Conservation (phyloP, 2,888 invertebrate species). For the Drosophila multiciliata region DNA sequence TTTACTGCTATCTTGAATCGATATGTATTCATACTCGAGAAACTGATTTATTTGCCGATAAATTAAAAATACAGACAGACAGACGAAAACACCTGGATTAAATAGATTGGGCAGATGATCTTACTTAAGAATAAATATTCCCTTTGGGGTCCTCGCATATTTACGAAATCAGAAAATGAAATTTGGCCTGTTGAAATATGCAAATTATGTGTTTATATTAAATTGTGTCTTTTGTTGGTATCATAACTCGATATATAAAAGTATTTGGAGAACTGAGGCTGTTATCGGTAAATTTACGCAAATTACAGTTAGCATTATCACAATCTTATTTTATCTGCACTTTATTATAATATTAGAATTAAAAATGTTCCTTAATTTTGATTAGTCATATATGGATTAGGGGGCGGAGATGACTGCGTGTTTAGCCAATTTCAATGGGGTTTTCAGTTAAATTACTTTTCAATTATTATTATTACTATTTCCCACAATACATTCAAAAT, state of each 20-base stretch:
- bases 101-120: not conserved
- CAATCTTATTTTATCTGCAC: not conserved
- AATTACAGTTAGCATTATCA: not conserved
- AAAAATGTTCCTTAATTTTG: too few species aligned
- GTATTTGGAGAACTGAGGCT: not conserved
- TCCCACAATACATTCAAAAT: too few species aligned
- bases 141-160: not conserved
- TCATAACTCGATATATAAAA: too few species aligned
- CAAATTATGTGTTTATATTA: not conserved
- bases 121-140: not conserved
- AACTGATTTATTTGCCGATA: not conserved
- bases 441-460: too few species aligned
- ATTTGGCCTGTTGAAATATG: too few species aligned
- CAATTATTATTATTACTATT: too few species aligned
- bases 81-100: too few species aligned
- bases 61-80: not conserved
- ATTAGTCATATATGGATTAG: too few species aligned
- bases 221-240: not conserved
- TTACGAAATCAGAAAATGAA: too few species aligned
- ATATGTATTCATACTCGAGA: not conserved
- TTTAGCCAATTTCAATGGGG: too few species aligned
- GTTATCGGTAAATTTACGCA: not conserved
- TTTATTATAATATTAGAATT: too few species aligned
- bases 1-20: not conserved
- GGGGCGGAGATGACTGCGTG: too few species aligned